Evolutionary conservation across 2,888 invertebrate species (phyloP).

Genomic region (Aphodius granarius): DNA sequence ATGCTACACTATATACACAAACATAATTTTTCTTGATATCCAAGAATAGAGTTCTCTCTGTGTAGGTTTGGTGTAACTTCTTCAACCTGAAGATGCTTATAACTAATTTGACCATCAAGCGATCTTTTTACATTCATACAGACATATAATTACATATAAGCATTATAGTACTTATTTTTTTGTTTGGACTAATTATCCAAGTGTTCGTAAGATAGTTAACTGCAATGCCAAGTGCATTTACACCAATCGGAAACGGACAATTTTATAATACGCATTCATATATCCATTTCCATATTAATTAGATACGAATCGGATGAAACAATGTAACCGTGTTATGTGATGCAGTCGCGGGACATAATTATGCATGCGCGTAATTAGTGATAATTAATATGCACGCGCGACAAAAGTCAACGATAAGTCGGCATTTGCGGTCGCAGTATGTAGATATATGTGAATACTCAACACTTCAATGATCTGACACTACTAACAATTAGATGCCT

Average conservation of each 20-base stretch:
- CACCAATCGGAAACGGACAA: not conserved
- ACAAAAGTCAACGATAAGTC: not conserved
- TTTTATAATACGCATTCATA: not conserved
- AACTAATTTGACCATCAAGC: too few relatives aligned
- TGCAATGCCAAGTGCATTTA: not conserved
- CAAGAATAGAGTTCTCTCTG: too few relatives aligned
- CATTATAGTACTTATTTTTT: not conserved
- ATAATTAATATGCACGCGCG: not conserved
- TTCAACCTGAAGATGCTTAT: too few relatives aligned
- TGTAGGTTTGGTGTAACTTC: too few relatives aligned
- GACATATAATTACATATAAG: too few relatives aligned
- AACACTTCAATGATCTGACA: not conserved
- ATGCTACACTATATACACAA: too few relatives aligned
- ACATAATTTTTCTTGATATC: too few relatives aligned
- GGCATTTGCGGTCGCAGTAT: not conserved
- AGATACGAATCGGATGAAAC: not conserved
- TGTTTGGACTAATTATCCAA: not conserved
- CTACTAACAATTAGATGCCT: not conserved
- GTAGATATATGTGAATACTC: not conserved
- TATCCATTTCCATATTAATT: not conserved
- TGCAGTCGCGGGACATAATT: not conserved
- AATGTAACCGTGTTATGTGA: not conserved
- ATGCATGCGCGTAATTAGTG: not conserved
- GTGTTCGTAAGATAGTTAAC: not conserved
- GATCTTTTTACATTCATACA: too few relatives aligned